phyloP scores from a whole-genome alignment of 1,140 invertebrate species.

The Drosophila dunni region DNA sequence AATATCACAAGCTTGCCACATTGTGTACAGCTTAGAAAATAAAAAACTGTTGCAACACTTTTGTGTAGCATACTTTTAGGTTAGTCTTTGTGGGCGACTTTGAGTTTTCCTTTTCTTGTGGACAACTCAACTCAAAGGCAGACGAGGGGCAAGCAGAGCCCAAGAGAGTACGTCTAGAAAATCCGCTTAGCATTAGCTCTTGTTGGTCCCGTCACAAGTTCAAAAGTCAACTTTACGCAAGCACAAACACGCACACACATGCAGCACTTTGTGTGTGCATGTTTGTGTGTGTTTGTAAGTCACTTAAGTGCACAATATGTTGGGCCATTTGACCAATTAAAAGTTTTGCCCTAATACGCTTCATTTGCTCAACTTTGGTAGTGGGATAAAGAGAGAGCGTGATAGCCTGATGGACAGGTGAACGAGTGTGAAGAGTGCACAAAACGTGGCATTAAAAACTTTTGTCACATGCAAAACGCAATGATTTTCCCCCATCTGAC shows the following conservation, averaged over 20 bases:
- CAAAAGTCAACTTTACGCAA: conserved; percentile 65
- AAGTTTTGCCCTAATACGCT: conserved; percentile 81
- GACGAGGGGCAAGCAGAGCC: neutral
- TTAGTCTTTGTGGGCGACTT: conserved; percentile 11
- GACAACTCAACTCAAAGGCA: conserved; percentile 1
- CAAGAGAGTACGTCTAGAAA: conserved; percentile 29
- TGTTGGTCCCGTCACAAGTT: conserved; percentile 62
- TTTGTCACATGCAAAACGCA: conserved; percentile 46
- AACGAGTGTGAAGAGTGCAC: conserved; percentile 29
- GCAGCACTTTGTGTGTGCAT: conserved; percentile 7
- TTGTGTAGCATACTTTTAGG: conserved; percentile 7
- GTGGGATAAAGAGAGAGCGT: conserved; percentile 19
- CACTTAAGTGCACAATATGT: conserved; percentile 80
- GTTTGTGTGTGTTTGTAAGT: conserved; percentile 51
- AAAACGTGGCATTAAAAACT: conserved; percentile 65
- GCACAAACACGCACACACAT: conserved; percentile 31
- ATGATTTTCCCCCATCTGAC: neutral
- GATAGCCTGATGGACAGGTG: conserved; percentile 15
- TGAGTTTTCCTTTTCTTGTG: neutral
- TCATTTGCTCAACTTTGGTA: conserved; percentile 78
- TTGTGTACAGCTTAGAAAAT: conserved; percentile 1
- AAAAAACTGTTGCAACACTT: neutral
- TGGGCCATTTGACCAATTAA: conserved; percentile 79
- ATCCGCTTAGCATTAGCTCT: conserved; percentile 75
- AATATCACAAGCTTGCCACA: conserved; percentile 5